These are phyloP conservation scores for Neotoma lepida DNA, from an alignment of 2,113 vertebrate species.

Conservation along the genomic window DNA sequence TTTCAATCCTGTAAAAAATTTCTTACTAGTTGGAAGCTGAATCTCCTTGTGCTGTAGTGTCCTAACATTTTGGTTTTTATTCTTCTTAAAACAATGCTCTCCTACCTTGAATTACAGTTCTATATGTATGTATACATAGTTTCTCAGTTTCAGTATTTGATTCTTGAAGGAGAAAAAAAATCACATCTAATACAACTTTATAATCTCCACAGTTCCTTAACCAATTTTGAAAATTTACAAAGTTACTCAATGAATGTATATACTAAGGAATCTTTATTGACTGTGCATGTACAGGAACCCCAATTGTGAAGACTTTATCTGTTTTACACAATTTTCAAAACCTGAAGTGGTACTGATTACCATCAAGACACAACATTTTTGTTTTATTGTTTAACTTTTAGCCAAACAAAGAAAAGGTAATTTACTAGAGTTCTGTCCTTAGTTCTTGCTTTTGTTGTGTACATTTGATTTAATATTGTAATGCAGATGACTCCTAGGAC, in stretches of 20 bases:
- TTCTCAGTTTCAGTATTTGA: background rate
- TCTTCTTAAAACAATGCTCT: background rate
- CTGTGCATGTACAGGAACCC: background rate
- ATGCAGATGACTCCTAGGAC: background rate
- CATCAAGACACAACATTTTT: background rate
- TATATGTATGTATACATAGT: background rate
- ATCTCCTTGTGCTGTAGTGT: background rate
- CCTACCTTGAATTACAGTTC: background rate
- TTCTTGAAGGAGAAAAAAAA: background rate
- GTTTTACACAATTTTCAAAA: constrained; percentile 11
- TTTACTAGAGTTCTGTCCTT: background rate
- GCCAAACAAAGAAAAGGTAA: background rate
- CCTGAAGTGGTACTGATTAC: background rate
- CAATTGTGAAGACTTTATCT: background rate
- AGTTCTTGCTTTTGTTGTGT: background rate
- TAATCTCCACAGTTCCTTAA: background rate
- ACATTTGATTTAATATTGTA: background rate
- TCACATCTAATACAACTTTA: background rate
- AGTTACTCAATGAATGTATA: background rate
- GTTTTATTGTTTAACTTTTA: background rate
- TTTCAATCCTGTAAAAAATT: background rate
- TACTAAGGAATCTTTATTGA: background rate
- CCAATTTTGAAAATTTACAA: constrained; percentile 5
- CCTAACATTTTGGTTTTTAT: background rate
- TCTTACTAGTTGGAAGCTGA: background rate